Evolutionary conservation across 2,797 vertebrate species (phyloP).

Genomic region (Sebastes nivosus): DNA sequence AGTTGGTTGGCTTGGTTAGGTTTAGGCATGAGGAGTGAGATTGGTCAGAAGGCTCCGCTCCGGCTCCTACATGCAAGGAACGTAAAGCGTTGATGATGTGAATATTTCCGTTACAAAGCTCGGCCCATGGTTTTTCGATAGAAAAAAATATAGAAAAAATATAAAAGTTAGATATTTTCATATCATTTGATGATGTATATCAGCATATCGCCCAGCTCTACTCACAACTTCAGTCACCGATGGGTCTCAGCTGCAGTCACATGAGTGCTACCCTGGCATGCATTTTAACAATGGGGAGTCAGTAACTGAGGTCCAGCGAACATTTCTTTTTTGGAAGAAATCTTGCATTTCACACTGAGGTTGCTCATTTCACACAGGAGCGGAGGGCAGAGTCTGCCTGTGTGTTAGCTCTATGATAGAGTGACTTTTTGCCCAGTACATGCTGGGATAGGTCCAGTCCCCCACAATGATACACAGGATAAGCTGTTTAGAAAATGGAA

Average conservation of each 20-base stretch:
- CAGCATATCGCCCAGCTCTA: no score
- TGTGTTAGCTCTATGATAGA: background rate
- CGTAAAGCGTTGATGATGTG: no score
- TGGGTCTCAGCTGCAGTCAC: constrained; percentile 9
- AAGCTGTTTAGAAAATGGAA: background rate
- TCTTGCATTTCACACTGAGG: constrained; percentile 4
- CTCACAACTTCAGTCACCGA: no score
- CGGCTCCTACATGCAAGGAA: no score
- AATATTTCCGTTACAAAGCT: no score
- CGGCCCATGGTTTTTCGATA: no score
- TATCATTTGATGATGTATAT: no score
- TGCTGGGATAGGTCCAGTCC: background rate
- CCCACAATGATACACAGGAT: background rate
- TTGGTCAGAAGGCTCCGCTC: no score
- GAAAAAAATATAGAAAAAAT: no score
- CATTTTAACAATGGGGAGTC: constrained; percentile 23
- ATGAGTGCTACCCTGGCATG: background rate
- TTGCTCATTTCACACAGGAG: background rate
- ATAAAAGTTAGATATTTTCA: no score
- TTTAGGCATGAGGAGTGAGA: no score
- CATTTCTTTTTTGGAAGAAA: constrained; percentile 9
- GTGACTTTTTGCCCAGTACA: background rate
- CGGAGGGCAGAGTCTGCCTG: background rate
- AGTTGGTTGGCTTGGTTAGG: no score
- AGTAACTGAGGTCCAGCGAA: constrained; percentile 10